These are phyloP conservation scores for Thaleichthys pacificus DNA, from an alignment of 2,797 vertebrate species.

Conservation along the genomic window DNA sequence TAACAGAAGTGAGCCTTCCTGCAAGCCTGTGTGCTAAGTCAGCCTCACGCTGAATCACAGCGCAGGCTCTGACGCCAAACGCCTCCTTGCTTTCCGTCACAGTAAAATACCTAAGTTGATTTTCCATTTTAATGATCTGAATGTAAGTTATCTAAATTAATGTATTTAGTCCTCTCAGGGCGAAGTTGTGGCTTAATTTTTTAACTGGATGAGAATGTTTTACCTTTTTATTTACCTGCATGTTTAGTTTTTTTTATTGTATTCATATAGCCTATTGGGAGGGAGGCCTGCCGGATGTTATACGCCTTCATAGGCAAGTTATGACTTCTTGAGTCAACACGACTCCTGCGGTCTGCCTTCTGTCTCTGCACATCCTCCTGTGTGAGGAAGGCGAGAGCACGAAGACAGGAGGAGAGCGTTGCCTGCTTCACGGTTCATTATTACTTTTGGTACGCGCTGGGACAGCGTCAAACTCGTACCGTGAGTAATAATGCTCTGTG, in stretches of 20 bases:
- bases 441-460: conserved; percentile 97
- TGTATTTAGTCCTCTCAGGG: no score
- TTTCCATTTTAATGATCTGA: no score
- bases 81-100: no score
- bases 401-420: background rate
- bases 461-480: conserved; percentile 93
- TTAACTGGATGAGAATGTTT: no score
- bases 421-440: conserved; percentile 81
- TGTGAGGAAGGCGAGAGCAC: background rate
- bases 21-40: background rate
- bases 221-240: no score
- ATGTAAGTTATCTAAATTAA: no score
- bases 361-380: background rate
- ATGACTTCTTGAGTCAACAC: background rate
- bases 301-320: background rate
- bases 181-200: no score
- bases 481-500: conserved; percentile 94
- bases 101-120: no score
- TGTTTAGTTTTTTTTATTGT: no score
- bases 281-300: background rate
- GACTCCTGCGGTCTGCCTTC: background rate
- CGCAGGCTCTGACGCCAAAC: no score
- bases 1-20: background rate
- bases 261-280: no score
- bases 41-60: background rate